Evolutionary conservation across 2,797 vertebrate genomes (phyloP), one percentile per base, ranked within the genome.

Genomic region (Myiothlypis coronata): DNA sequence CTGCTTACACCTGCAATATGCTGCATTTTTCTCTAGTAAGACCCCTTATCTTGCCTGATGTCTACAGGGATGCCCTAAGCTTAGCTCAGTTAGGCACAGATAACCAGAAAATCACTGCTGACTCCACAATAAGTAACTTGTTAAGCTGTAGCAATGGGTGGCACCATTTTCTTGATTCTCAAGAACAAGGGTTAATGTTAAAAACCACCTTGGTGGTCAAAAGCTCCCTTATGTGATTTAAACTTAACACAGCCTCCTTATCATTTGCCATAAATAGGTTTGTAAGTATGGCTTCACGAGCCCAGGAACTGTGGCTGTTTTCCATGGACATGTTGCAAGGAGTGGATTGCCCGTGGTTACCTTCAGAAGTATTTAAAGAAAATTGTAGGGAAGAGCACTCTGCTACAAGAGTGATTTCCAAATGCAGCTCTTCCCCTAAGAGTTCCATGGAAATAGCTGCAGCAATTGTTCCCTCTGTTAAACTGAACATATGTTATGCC

Each of bases 251-350:
- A 15, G 35, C 16, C 41, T 93, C 47, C 80, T 88, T 95, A 94
- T 94, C 90, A 3, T 56, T 61, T 86, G 59, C 94, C 68, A 32
- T 93, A 86, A 96, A 93, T 94, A 94, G 90, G 55, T 52, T 83
- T 86, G 30, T 86, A 86, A 91, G 65, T 32, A 56, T 61, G 89
- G 77, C 90, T 81, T 86, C 72, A n/a, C 0, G 0, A 35, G 46
- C 61, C 18, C 37, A 19, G 56, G 52, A 61, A 6, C 76, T 37
- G 34, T 1, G 2, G 27, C 47, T 8, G n/a, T 37, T 39, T 35
- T 83, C 65, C 1, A 3, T 9, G 6, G 77, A 76, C 76, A 56
- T 0, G 0, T 70, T 79, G 64, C 34, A 35, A 60, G 84, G 87
- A 56, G 44, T 23, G 13, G 34, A 57, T 80, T 50, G 46, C 72